Base-by-base conservation (phyloP, 2,888 invertebrate species). In the Coenonympha glycerion region DNA sequence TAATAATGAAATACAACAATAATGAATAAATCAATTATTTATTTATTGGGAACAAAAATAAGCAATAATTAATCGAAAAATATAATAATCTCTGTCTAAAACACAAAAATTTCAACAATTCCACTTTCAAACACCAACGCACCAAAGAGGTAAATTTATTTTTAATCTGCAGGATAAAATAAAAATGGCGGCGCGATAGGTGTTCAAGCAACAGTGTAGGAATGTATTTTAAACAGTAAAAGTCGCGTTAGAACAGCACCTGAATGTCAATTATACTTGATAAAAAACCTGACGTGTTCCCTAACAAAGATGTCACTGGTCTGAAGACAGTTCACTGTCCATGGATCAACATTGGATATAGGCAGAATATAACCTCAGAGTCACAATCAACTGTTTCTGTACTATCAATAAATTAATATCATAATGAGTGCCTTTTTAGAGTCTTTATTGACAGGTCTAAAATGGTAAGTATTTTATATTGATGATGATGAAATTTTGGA, bases 71-170 rank as follows among this genome's bases (percentile, higher is more conserved):
- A 79, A 78, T 85, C 83, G 72, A 84, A 85, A 85, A 85, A 86
- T 84, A 85, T 82, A 84, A 79, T 79, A 84, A 79, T 79, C 78
- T 84, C 78, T 82, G 78, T 66, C 65, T 73, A 79, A n/a, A n/a
- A 76, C 68, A 46, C 50, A 75, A 68, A 78, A 76, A 74, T 76
- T 79, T 76, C 60, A 85, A 84, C 82, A 85, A 84, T 79, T 79
- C 76, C 75, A 74, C 75, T 68, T 71, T 57, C 59, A 64, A 61
- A 69, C 60, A 68, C 62, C 63, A 65, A 63, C 52, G 53, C 54
- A 37, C 46, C 53, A 46, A 49, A 34, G 34, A 47, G 11, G 19
- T 21, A 26, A 40, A 47, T 22, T 40, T 22, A 40, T 52, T 52
- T 39, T 45, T 45, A 30, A 42, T 53, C 34, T 47, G 21, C 42